phyloP scores from a whole-genome alignment of 2,888 invertebrate genomes.

The Alviniconcha strummeri region DNA sequence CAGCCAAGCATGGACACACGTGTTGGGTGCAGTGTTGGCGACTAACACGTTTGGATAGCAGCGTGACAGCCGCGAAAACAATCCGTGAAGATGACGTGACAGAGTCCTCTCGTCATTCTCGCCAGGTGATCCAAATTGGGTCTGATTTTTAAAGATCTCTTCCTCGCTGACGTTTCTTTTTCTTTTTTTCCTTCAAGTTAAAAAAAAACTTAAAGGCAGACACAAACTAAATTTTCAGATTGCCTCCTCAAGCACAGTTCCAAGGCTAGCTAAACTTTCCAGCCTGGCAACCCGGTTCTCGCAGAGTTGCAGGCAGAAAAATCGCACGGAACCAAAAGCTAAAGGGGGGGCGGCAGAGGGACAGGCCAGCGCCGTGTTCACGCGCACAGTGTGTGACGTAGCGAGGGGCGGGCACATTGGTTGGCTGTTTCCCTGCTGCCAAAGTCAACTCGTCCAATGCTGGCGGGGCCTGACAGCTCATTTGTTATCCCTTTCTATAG shows the following conservation, averaged over 20 bases:
- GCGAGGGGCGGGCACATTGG: conserved; percentile 39
- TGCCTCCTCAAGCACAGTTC: too few species aligned
- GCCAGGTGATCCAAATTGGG: too few species aligned
- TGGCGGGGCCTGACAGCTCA: conserved; percentile 62
- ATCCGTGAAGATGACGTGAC: too few species aligned
- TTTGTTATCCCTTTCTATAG: conserved; percentile 60
- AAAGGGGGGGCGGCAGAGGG: neutral
- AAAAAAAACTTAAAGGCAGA: too few species aligned
- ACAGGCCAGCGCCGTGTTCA: neutral
- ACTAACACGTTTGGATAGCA: neutral
- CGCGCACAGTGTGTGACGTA: conserved; percentile 40
- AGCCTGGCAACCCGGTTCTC: too few species aligned
- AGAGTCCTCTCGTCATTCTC: too few species aligned
- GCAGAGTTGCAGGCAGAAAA: neutral
- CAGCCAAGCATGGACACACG: neutral
- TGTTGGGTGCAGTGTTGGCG: neutral
- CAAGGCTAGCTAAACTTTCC: too few species aligned
- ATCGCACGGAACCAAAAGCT: conserved; percentile 10
- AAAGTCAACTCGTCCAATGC: conserved; percentile 50
- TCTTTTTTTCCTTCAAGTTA: too few species aligned
- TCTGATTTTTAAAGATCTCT: too few species aligned
- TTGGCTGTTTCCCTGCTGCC: conserved; percentile 44
- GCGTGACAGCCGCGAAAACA: too few species aligned
- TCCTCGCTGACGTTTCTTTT: too few species aligned
- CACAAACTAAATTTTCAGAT: too few species aligned